Evolutionary conservation across 92 coral and sea anemone species (phyloP), one percentile per base, ranked within the genome.

Genomic region (Pocillopora grandis): DNA sequence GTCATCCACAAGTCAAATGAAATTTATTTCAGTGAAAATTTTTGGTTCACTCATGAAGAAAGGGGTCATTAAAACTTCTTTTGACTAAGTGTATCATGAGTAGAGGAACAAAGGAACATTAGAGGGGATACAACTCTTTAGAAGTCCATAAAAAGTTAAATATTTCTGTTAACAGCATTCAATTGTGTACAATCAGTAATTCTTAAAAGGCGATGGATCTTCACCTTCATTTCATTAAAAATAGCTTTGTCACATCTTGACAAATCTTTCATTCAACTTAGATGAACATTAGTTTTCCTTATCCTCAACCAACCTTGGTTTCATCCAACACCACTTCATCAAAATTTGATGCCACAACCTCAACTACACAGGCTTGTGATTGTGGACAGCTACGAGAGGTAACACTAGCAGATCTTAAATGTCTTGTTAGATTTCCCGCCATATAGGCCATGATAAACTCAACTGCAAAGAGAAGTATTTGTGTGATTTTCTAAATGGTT

Each of bases 381-480:
- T 73, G 52, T 67, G 90, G 84, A 86, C 97, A 97, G 55, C 78
- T 16, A 12, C 33, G 61, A 35, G 73, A 71, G 15, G 82, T 88
- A 69, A 83, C 80, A 72, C 84, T 87, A 6, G 91, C 90, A 56
- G 98, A 94, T 78, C 92, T 91, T 20, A 94, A 80, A 75, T 92
- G 84, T 75, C 98, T 87, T 76, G 88, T 76, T 58, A 97, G 92
- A 71, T 88, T 92, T 17, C 95, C 90, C 60, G 84, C 79, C 91
- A 92, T 94, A 85, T 87, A 97, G 33, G 82, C 86, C 99, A 97
- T 92, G 75, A 94, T 94, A 86, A 97, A 97, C 64, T 91, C 93
- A 69, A 94, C 99, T 97, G 70, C 33, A 78, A 76, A 36, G 59
- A 84, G 20, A 82, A 23, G 60, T 56, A 0, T 63, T 16, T 19